These are phyloP conservation scores for Lepidurus couesii DNA, from an alignment of 1,140 invertebrate genomes.

Conservation along the genomic window DNA sequence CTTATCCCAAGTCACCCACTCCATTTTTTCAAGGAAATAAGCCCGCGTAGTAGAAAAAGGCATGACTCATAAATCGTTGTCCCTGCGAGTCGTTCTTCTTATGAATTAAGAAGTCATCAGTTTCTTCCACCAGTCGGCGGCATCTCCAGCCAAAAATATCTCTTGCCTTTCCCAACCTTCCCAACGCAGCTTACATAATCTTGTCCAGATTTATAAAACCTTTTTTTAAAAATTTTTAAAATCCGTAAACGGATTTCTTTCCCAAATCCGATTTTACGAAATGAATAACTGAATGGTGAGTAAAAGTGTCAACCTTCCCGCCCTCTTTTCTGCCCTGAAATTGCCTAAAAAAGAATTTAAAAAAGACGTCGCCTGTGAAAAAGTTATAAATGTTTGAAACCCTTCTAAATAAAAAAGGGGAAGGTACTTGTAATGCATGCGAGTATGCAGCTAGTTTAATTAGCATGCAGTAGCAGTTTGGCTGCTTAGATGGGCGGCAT, in stretches of 20 bases:
- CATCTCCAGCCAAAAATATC: neutral
- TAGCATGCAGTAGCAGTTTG: slow-evolving; percentile 10
- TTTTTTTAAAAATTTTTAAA: too few relatives aligned
- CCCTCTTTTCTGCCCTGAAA: too few relatives aligned
- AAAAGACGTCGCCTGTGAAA: too few relatives aligned
- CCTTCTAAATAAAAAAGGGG: neutral
- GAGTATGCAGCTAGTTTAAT: slow-evolving; percentile 18
- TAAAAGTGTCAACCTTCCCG: too few relatives aligned
- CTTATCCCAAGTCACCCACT: neutral
- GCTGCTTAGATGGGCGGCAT: slow-evolving; percentile 9
- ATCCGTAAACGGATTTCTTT: too few relatives aligned
- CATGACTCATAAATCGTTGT: neutral
- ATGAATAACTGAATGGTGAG: too few relatives aligned
- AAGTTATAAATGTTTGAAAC: neutral
- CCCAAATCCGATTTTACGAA: too few relatives aligned
- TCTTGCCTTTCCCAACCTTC: neutral
- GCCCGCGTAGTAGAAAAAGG: neutral
- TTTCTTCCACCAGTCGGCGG: neutral
- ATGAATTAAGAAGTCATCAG: neutral
- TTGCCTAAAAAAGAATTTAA: too few relatives aligned
- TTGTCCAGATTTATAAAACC: too few relatives aligned
- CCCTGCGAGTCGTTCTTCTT: neutral
- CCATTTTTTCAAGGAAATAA: neutral
- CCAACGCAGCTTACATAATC: too few relatives aligned
- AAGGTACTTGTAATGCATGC: neutral